Evolutionary conservation across 1,140 invertebrate genomes (phyloP).

Genomic region (Zeugodacus cucurbitae): DNA sequence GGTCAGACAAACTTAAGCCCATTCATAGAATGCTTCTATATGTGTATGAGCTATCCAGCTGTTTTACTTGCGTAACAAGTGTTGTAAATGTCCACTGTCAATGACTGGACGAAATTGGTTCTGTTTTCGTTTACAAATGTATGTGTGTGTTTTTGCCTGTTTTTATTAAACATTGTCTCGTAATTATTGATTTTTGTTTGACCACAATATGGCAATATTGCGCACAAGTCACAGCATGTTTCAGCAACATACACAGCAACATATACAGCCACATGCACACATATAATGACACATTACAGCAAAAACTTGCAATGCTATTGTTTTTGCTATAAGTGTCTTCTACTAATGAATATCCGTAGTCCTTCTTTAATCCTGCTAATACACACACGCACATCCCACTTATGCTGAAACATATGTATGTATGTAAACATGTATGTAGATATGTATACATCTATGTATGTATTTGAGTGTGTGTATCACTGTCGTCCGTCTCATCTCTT

Average conservation of each 20-base stretch:
- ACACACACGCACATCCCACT: not conserved
- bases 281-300: too few species aligned
- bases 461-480: not conserved
- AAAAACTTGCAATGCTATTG: not conserved
- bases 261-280: too few species aligned
- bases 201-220: not conserved
- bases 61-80: not conserved
- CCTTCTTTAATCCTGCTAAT: not conserved
- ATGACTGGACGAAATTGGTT: not conserved
- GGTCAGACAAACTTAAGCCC: not conserved
- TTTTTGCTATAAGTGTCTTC: not conserved
- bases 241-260: not conserved
- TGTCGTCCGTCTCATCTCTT: not conserved
- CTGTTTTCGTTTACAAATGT: not conserved
- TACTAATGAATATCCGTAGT: not conserved
- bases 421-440: not conserved
- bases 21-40: not conserved
- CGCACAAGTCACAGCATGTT: not conserved
- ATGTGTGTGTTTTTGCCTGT: not conserved
- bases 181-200: not conserved
- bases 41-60: not conserved
- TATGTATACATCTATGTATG: not conserved
- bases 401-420: not conserved
- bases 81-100: not conserved
- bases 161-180: slow-evolving; percentile 1